These are phyloP conservation scores for Diprion similis DNA, from an alignment of 1,140 invertebrate genomes.

Conservation along the genomic window DNA sequence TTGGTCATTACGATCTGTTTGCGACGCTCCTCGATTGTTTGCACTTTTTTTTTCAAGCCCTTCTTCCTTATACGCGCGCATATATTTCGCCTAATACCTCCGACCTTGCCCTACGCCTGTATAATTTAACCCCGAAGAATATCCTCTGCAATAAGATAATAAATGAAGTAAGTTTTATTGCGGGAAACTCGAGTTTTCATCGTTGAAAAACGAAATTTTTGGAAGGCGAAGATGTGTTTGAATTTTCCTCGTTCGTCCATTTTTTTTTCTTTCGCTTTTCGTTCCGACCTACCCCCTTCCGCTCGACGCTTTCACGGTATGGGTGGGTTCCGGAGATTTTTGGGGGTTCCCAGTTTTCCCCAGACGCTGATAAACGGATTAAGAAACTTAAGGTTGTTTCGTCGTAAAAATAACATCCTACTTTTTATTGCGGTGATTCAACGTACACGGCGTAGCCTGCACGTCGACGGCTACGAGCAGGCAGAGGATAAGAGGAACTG, in stretches of 20 bases:
- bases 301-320: conserved; percentile 22
- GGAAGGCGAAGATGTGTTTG: neutral
- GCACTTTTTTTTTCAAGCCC: neutral
- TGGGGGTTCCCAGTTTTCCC: conserved; percentile 27
- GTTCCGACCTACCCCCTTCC: neutral
- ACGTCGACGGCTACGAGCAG: no score
- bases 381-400: conserved; percentile 29
- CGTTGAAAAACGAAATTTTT: no score
- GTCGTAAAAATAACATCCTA: conserved; percentile 9
- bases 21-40: conserved; percentile 4
- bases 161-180: conserved; percentile 20
- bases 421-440: conserved; percentile 1
- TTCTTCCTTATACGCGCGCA: neutral
- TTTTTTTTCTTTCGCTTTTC: conserved; percentile 12
- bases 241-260: neutral
- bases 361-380: conserved; percentile 41
- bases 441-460: no score
- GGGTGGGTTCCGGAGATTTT: conserved; percentile 22
- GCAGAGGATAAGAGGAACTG: no score
- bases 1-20: conserved; percentile 13
- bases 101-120: no score
- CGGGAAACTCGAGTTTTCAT: no score
- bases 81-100: neutral
- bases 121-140: neutral
- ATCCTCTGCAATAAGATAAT: conserved; percentile 26